A percentile compares a stretch with the other conserved stretches of the same genome.
Conservation (phyloP, 2,888 invertebrate species). For the Didymodactylos carnosus region DNA sequence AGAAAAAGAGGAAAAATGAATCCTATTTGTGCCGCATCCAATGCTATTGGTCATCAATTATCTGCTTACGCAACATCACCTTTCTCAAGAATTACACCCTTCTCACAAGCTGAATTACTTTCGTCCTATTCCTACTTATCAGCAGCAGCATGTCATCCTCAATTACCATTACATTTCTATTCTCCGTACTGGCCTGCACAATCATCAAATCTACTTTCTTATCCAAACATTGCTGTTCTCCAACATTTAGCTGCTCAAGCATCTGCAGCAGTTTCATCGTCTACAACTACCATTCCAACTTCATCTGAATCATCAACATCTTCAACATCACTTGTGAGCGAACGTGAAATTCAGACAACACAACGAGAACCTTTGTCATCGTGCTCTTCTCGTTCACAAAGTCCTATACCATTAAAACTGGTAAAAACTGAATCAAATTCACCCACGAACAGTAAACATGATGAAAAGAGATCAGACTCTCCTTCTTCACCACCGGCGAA, state of each 20-base stretch:
- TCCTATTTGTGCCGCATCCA: no score
- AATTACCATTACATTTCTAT: background rate
- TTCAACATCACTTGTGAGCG: no score
- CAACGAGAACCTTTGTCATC: no score
- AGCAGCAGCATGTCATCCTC: background rate
- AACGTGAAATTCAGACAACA: background rate
- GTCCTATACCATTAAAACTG: no score
- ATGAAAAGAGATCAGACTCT: background rate
- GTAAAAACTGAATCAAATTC: background rate
- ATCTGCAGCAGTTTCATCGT: background rate
- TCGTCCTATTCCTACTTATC: background rate
- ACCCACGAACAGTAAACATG: background rate
- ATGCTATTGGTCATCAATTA: background rate
- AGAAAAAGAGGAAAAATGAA: constrained; percentile 12
- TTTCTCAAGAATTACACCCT: background rate
- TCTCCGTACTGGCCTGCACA: background rate
- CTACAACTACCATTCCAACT: no score
- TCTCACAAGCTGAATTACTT: background rate
- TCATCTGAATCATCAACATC: no score
- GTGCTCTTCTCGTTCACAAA: no score
- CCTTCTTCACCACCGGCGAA: background rate
- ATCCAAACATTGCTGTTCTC: background rate
- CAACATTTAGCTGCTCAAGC: background rate
- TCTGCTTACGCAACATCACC: background rate
- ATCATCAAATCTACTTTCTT: background rate